These are phyloP conservation scores for Drosophila sproati DNA, from an alignment of 1,140 invertebrate species.

Conservation along the genomic window DNA sequence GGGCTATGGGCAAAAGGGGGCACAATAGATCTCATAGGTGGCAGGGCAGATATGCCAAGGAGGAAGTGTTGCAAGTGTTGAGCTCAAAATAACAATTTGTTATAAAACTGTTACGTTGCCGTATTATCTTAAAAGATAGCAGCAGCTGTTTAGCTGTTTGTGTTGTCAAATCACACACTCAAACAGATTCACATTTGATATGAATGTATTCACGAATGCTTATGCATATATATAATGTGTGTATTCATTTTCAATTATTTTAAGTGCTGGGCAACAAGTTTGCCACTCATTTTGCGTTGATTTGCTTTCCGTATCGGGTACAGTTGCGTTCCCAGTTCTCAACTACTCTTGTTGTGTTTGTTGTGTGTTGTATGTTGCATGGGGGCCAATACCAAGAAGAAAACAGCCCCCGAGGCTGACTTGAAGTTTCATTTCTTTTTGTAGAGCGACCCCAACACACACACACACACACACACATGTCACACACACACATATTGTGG, in stretches of 20 bases:
- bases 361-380: neutral
- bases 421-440: constrained; percentile 69
- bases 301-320: constrained; percentile 34
- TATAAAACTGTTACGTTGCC: too few species aligned
- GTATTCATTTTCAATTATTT: constrained; percentile 71
- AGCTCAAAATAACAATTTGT: too few species aligned
- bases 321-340: constrained; percentile 63
- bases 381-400: constrained; percentile 26
- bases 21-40: too few species aligned
- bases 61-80: too few species aligned
- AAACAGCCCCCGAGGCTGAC: constrained; percentile 58
- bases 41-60: too few species aligned
- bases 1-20: too few species aligned
- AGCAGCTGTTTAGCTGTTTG: too few species aligned
- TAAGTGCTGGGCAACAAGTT: constrained; percentile 76
- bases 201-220: too few species aligned
- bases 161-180: too few species aligned
- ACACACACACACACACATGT: constrained; percentile 26
- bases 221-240: constrained; percentile 32
- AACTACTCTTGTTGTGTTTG: constrained; percentile 23
- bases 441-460: constrained; percentile 20
- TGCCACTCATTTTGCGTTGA: constrained; percentile 16
- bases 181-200: too few species aligned
- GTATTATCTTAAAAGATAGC: too few species aligned
- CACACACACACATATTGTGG: constrained; percentile 47